A percentile compares a stretch with the other conserved stretches of the same genome.
phyloP scores from a whole-genome alignment of 2,113 vertebrate genomes.

The Brachypodius melanocephalos region DNA sequence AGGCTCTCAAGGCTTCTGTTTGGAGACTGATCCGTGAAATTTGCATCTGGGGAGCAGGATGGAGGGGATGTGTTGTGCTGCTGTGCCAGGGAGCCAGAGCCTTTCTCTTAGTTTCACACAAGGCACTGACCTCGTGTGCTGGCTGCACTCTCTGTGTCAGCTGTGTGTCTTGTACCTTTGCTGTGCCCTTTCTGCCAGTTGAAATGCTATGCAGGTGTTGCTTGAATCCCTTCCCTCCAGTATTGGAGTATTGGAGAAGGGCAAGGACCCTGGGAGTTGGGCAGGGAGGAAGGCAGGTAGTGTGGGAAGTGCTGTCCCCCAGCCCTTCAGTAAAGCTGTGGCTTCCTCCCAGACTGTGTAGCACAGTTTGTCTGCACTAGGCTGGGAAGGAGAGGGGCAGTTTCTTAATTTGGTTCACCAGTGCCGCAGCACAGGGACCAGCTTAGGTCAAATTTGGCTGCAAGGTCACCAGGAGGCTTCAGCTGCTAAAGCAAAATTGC shows the following conservation, averaged over 20 bases:
- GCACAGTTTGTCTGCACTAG: background rate
- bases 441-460: background rate
- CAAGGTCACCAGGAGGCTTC: background rate
- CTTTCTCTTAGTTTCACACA: background rate
- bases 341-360: background rate
- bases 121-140: fast-evolving
- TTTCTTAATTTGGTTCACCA: background rate
- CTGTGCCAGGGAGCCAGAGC: background rate
- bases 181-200: background rate
- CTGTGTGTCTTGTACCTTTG: background rate
- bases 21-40: background rate
- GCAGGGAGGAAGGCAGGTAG: background rate
- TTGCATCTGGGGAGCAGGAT: background rate
- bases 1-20: background rate
- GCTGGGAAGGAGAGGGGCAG: background rate
- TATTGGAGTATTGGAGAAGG: background rate
- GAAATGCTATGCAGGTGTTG: background rate
- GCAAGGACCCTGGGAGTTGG: background rate
- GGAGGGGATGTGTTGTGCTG: background rate
- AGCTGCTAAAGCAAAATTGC: background rate
- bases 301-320: background rate
- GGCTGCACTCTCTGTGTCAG: background rate
- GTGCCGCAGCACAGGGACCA: fast-evolving
- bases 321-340: background rate
- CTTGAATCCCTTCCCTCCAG: background rate